Evolutionary conservation across 2,888 invertebrate genomes (phyloP), one percentile per base, ranked within the genome.

Genomic region (Spicauda simplicius): DNA sequence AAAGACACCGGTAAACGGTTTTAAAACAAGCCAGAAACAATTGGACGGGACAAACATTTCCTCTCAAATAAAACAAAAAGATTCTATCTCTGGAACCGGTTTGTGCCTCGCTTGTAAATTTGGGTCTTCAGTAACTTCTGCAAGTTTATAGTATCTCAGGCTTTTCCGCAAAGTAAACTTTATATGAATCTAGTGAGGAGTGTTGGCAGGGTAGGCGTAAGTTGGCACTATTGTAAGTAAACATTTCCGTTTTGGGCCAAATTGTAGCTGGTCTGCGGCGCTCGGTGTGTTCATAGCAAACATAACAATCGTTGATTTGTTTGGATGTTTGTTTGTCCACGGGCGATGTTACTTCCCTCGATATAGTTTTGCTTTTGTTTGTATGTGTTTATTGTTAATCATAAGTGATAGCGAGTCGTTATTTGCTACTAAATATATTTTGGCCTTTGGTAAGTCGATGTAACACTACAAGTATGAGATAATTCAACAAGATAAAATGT

Each of bases 251-350:
- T 74, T 74, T 75, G 78, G 75, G 76, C 82, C 78, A 83, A 88
- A 87, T 86, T 86, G 87, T 85, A 81, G 85, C 80, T 56, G 86
- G 87, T 80, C 81, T 79, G 78, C 79, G 76, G 77, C 77, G 76
- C 73, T 73, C 73, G 69, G 70, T 76, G 75, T 82, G 74, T 76
- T 82, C 85, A 82, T 80, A 72, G 79, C 77, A 85, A 84, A 84
- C 81, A 50, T 10, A 50, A 81, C 76, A 82, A 81, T 79, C 78
- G 79, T 77, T 84, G 84, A 86, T 87, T 86, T 87, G 86, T 85
- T 86, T 84, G 80, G 74, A 72, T 73, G 73, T 74, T 52, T 52
- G 60, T 56, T 61, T 61, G 66, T 33, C 20, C 14, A 37, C 59
- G 45, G 18, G 65, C 48, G 55, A 66, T 67, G 60, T 85, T 80